These are phyloP conservation scores for Keiferia lycopersicella DNA, from an alignment of 2,888 invertebrate species.

Conservation along the genomic window DNA sequence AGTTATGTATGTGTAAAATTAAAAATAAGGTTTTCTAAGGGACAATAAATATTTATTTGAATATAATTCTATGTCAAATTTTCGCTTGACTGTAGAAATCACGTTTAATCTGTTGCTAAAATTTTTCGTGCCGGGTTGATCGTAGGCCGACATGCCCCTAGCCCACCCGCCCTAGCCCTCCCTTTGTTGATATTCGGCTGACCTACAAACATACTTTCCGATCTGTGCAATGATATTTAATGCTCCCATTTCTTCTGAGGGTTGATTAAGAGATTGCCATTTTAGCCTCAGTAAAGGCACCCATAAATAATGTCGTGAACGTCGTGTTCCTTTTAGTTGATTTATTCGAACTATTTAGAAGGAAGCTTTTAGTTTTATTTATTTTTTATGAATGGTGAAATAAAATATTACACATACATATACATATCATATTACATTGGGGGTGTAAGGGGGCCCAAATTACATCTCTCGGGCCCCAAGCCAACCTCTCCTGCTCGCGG, in stretches of 20 bases:
- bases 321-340: slow-evolving; percentile 5
- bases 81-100: no score
- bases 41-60: no score
- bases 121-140: no score
- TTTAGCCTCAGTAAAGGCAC: slow-evolving; percentile 11
- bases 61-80: no score
- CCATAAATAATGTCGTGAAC: slow-evolving; percentile 1
- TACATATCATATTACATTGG: no score
- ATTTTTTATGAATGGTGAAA: neutral
- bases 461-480: no score
- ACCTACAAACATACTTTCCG: slow-evolving; percentile 70
- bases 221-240: slow-evolving; percentile 25
- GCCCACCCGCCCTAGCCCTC: slow-evolving; percentile 35
- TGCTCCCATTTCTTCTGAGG: slow-evolving; percentile 20
- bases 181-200: slow-evolving; percentile 68
- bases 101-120: no score
- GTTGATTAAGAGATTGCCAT: slow-evolving; percentile 23
- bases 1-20: no score
- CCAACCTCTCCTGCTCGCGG: no score
- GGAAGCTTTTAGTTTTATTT: neutral
- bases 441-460: no score
- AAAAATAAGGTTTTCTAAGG: no score
- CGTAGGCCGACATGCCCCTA: no score
- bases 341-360: neutral
- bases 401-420: neutral